Evolutionary conservation across 1,140 invertebrate species (phyloP), one percentile per base, ranked within the genome.

Genomic region (Bradysia coprophila): DNA sequence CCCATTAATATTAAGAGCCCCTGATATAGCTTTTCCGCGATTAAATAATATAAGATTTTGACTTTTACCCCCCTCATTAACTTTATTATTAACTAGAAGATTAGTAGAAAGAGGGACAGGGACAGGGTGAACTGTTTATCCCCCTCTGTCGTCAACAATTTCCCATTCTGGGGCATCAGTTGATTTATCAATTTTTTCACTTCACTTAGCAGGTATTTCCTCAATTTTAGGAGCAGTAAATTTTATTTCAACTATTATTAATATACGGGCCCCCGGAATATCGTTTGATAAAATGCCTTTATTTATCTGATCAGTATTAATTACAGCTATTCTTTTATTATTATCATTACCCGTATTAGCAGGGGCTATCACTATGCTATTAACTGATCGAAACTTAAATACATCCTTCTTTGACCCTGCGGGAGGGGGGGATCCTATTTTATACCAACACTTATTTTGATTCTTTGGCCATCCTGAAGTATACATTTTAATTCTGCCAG

Each of bases 401-500:
- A 75, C 75, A 22, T 68, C 69, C 16, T 78, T 81, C 59, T 80
- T 78, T 68, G 69, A 78, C 45, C 71, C 73, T 21, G 52, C 61
- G 11, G 73, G 72, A 44, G 75, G 75, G 22, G 76, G 76, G 40
- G 73, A 81, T 49, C 75, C 75, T 38, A 67, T 81, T 63, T 46
- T 80, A 51, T 82, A 73, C 50, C 79, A 82, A 70, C 78, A 83
- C 59, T 64, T 81, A 66, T 81, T 83, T 68, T 81, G 75, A 69
- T 81, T 82, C 62, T 81, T 79, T 71, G 76, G 77, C 0, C 78
- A 83, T 46, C 75, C 76, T 24, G 76, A 81, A 71, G 76, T 80
- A 48, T 81, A 82, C 63, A 78, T 84, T 75, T 60, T 74, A 64
- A 74, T 75, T 66, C 50, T 73, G 49, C 68, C 67, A 6, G 67